Percentiles rank a stretch among this genome's conserved stretches.
phyloP scores from a whole-genome alignment of 2,113 vertebrate genomes.

The Tetrao urogallus region DNA sequence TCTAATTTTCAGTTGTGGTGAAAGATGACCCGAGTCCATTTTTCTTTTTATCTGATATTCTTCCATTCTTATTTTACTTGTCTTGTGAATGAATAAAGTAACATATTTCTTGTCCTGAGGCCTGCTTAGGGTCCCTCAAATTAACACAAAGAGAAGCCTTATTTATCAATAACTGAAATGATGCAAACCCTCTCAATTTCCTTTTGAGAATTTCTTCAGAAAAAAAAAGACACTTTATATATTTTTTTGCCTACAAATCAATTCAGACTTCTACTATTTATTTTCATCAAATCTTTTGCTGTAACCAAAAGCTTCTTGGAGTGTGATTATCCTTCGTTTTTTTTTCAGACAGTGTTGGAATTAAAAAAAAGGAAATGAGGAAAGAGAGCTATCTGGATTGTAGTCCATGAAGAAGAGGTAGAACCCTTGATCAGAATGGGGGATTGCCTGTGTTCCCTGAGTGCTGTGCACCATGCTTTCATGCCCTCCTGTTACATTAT shows the following conservation, averaged over 20 bases:
- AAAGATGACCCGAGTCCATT: background rate
- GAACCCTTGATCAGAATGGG: background rate
- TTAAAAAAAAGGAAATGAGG: background rate
- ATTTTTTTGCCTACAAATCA: background rate
- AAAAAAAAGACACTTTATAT: background rate
- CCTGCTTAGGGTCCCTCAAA: background rate
- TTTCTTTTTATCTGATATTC: background rate
- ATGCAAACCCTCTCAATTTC: background rate
- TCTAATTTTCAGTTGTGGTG: conserved; percentile 13
- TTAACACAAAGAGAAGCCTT: background rate
- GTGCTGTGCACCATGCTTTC: background rate
- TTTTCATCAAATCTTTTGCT: background rate
- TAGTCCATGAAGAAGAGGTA: background rate
- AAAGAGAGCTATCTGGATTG: background rate
- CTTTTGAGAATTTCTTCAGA: background rate
- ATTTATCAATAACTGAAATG: background rate
- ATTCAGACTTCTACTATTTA: background rate
- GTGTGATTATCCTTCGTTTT: background rate
- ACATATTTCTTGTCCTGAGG: background rate
- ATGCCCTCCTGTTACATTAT: background rate
- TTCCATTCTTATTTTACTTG: background rate
- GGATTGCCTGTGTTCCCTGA: background rate
- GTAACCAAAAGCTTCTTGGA: background rate
- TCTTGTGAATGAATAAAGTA: background rate
- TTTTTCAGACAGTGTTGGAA: background rate